These are phyloP conservation scores for Microchirus variegatus DNA, from an alignment of 2,797 vertebrate species.

Conservation along the genomic window DNA sequence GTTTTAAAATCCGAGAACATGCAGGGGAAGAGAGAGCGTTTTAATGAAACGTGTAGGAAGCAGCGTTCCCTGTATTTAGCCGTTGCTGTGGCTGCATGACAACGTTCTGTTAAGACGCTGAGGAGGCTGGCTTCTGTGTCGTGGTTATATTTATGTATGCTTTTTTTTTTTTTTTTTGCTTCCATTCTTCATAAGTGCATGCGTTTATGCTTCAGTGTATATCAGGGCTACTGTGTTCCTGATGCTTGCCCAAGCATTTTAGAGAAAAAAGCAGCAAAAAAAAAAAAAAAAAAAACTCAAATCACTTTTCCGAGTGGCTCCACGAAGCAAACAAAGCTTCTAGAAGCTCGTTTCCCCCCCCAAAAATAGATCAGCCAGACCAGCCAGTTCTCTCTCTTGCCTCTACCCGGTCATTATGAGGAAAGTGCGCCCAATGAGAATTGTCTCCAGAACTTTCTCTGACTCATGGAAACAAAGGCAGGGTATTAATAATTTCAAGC, in stretches of 20 bases:
- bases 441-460: slow-evolving; percentile 60
- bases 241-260: slow-evolving; percentile 47
- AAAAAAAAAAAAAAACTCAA: slow-evolving; percentile 49
- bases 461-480: slow-evolving; percentile 41
- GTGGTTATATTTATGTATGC: slow-evolving; percentile 31
- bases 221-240: slow-evolving; percentile 9
- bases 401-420: slow-evolving; percentile 37
- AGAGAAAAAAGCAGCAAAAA: slow-evolving; percentile 20
- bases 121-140: background rate
- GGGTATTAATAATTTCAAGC: slow-evolving; percentile 58
- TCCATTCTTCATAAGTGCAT: slow-evolving; percentile 16
- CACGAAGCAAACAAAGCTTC: slow-evolving; percentile 52
- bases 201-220: slow-evolving; percentile 7
- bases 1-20: too few relatives aligned
- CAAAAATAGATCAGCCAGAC: slow-evolving; percentile 67
- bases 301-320: slow-evolving; percentile 56
- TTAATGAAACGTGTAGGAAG: too few relatives aligned
- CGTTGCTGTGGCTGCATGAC: too few relatives aligned
- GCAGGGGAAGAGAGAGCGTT: too few relatives aligned
- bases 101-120: too few relatives aligned
- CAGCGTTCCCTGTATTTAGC: too few relatives aligned
- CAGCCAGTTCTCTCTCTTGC: slow-evolving; percentile 25
- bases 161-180: background rate
- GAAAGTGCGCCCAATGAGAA: slow-evolving; percentile 53
- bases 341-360: slow-evolving; percentile 55